A percentile compares a stretch with the other conserved stretches of the same genome.
Conservation (phyloP, 2,113 vertebrate genomes). For the Acanthisitta chloris region DNA sequence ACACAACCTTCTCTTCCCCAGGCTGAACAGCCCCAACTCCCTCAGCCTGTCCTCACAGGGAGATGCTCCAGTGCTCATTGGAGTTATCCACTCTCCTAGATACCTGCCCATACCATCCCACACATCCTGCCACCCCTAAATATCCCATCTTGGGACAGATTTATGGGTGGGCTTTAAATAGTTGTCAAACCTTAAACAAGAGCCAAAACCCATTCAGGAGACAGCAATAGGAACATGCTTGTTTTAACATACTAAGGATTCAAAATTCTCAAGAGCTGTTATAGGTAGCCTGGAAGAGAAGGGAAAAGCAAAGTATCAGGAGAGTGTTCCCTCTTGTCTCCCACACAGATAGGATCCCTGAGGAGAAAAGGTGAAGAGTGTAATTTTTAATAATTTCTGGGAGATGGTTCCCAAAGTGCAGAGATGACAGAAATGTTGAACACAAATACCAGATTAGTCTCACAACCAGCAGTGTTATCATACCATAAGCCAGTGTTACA, state of each 20-base stretch:
- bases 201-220: neutral
- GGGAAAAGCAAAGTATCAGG: neutral
- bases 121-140: neutral
- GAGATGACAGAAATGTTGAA: neutral
- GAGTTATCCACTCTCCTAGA: accelerated
- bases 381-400: neutral
- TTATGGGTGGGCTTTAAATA: neutral
- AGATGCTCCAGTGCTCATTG: too few relatives aligned
- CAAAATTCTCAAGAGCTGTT: neutral
- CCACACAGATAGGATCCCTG: neutral
- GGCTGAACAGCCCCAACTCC: too few relatives aligned
- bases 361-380: neutral
- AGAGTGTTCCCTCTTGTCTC: neutral
- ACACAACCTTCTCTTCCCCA: too few relatives aligned
- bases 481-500: neutral
- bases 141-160: neutral
- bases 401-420: neutral
- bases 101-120: neutral
- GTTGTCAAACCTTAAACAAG: neutral
- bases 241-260: neutral
- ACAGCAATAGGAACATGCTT: neutral
- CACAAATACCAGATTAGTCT: neutral
- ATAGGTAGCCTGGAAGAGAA: neutral
- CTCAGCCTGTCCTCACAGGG: too few relatives aligned
- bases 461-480: neutral